These are phyloP conservation scores for Dipodomys merriami DNA, from an alignment of 2,113 vertebrate genomes.

Conservation along the genomic window DNA sequence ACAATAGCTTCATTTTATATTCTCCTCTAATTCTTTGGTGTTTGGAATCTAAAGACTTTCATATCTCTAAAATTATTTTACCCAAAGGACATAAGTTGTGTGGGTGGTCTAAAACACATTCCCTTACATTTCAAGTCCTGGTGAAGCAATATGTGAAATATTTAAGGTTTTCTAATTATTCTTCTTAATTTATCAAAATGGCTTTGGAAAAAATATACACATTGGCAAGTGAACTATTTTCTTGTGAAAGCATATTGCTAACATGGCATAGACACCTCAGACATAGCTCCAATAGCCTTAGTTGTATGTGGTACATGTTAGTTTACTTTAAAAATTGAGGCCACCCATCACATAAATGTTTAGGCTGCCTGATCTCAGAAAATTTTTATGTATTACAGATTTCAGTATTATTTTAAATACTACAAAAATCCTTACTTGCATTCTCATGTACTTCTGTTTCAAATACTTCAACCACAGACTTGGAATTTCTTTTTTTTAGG, in stretches of 20 bases:
- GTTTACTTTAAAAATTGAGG: background rate
- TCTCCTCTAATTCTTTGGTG: background rate
- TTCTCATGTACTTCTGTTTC: background rate
- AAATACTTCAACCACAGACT: background rate
- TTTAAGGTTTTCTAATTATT: slow-evolving; percentile 44
- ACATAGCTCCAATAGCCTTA: background rate
- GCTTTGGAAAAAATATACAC: background rate
- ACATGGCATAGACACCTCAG: background rate
- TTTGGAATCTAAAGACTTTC: slow-evolving; percentile 35
- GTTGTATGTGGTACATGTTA: background rate
- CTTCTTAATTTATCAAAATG: slow-evolving; percentile 51
- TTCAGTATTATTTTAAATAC: slow-evolving; percentile 8
- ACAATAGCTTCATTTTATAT: background rate
- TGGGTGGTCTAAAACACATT: slow-evolving; percentile 36
- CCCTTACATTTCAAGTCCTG: background rate
- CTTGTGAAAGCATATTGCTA: background rate
- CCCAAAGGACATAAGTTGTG: background rate
- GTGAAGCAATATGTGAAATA: slow-evolving; percentile 37
- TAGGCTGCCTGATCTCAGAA: background rate
- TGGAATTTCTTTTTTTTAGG: background rate
- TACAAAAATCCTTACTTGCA: background rate
- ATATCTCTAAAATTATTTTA: slow-evolving; percentile 33
- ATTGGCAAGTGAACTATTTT: background rate
- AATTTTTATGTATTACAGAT: background rate
- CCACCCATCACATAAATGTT: background rate